Evolutionary conservation across 2,113 vertebrate genomes (phyloP), one percentile per base, ranked within the genome.

Genomic region (Piaya cayana): DNA sequence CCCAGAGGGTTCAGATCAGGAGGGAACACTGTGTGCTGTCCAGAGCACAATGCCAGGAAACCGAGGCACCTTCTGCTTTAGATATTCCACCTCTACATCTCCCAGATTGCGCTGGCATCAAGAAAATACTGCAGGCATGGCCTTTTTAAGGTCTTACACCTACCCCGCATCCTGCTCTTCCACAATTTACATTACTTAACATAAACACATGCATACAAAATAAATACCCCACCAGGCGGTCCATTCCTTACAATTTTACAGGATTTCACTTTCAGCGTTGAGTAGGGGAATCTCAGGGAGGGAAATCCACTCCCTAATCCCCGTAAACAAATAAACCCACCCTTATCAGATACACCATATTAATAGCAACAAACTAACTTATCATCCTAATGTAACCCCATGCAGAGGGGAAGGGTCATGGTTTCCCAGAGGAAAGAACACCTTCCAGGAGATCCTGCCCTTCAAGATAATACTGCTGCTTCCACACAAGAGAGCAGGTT

Each of bases 251-350:
- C 59, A 74, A n/a, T 55, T 87, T 67, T 26, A 76, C 67, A 55
- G 11, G 26, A n/a, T 26, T 81, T 87, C 71, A 39, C 82, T 65
- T 58, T 42, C 68, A 79, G 34, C 22, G 52, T 59, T 36, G 42
- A 62, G 37, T 75, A 56, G 55, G 17, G 60, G 84, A 91, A 63
- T 69, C 36, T 62, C 63, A 19, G 25, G 34, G 5, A 82, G 71
- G 59, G 59, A 86, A 82, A 91, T 75, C 64, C 74, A 86, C 22
- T 70, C 78, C n/a, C 53, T 42, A 72, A 56, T 43, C n/a, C 53
- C 58, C 29, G 42, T 22, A 91, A 76, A 81, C 74, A 92, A 95
- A 68, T 91, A 52, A 64, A 78, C 34, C 58, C 89, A 91, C 75
- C 27, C 17, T 82, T 47, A 82, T 58, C 85, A 93, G 86, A 55